Percentiles rank a stretch among this genome's conserved stretches.
Conservation (phyloP, 2,113 vertebrate species). For the Peromyscus californicus region DNA sequence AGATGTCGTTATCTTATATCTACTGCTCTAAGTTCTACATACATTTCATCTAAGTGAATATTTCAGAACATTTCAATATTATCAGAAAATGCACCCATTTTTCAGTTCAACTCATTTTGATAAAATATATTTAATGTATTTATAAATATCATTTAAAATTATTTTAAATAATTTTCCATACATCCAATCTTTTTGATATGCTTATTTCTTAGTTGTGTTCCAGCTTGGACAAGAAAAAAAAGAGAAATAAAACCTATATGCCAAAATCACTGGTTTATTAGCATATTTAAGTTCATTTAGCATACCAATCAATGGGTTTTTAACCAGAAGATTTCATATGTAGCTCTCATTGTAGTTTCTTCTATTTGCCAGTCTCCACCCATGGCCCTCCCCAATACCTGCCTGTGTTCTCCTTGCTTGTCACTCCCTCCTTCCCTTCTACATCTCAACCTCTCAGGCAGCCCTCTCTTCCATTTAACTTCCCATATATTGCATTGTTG, state of each 20-base stretch:
- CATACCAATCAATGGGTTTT: neutral
- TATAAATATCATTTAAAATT: neutral
- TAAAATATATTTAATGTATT: neutral
- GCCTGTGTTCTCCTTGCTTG: neutral
- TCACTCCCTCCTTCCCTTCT: neutral
- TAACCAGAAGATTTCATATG: neutral
- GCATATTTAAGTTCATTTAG: neutral
- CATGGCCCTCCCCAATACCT: neutral
- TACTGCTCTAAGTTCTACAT: constrained; percentile 57
- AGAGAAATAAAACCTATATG: neutral
- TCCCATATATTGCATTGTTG: neutral
- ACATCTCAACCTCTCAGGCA: neutral
- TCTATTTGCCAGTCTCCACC: too few relatives aligned
- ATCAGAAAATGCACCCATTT: constrained; percentile 46
- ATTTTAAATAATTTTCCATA: neutral
- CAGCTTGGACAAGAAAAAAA: neutral
- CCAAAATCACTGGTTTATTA: neutral
- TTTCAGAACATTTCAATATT: constrained; percentile 48
- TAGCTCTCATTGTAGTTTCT: neutral
- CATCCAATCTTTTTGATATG: neutral
- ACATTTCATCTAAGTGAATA: constrained; percentile 46
- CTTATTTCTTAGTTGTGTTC: neutral
- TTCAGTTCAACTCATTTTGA: constrained; percentile 30
- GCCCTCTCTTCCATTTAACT: neutral
- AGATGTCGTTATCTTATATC: constrained; percentile 46